These are phyloP conservation scores for Crotalus tigris DNA, from an alignment of 2,113 vertebrate genomes.

Conservation along the genomic window DNA sequence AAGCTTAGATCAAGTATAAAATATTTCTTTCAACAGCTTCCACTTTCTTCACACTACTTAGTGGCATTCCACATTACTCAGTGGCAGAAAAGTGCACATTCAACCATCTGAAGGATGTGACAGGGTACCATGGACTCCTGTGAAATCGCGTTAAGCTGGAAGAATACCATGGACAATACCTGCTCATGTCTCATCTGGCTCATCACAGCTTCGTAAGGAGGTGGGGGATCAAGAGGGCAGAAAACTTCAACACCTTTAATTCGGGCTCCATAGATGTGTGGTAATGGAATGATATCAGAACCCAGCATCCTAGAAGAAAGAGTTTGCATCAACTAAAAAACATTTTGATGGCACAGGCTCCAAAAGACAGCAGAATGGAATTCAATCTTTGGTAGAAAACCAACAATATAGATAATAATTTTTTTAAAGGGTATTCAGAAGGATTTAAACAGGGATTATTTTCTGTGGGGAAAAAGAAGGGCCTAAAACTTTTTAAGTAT, in stretches of 20 bases:
- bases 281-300: conserved; percentile 73
- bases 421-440: neutral
- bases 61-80: neutral
- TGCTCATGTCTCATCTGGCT: conserved; percentile 53
- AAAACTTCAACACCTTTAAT: conserved; percentile 80
- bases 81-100: neutral
- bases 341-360: neutral
- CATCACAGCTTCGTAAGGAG: conserved; percentile 76
- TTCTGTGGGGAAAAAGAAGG: neutral
- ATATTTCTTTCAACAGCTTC: neutral
- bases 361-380: neutral
- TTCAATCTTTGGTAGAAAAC: neutral
- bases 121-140: neutral
- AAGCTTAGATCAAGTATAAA: neutral
- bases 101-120: neutral
- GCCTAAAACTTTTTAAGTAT: neutral
- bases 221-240: conserved; percentile 78
- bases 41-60: neutral
- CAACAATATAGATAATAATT: neutral
- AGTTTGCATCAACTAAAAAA: neutral
- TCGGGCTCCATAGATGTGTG: conserved; percentile 69
- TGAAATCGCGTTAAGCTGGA: neutral
- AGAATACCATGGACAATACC: conserved; percentile 58
- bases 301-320: conserved; percentile 64
- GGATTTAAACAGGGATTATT: neutral